Conservation (phyloP, 2,113 vertebrate species). For the Callopanchax toddi region DNA sequence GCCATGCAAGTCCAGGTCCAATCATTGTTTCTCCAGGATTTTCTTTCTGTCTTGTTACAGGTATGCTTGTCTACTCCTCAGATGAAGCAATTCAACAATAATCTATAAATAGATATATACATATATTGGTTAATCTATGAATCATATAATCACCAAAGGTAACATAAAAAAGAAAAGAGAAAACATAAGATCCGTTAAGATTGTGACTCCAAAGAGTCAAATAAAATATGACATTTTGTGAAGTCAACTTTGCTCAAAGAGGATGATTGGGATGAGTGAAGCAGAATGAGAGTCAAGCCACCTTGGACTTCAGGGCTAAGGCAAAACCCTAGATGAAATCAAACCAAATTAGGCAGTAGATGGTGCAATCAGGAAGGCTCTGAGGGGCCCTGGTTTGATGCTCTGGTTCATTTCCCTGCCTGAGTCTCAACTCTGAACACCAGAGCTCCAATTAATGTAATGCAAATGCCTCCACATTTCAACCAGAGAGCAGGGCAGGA, state of each 20-base stretch:
- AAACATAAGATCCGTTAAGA: background rate
- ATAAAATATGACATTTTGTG: background rate
- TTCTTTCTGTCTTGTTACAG: no score
- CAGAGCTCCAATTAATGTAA: slow-evolving; percentile 74
- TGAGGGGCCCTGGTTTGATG: slow-evolving; percentile 48
- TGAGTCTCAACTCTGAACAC: slow-evolving; percentile 35
- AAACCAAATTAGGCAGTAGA: slow-evolving; percentile 51
- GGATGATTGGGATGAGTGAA: slow-evolving; percentile 1
- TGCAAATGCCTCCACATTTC: slow-evolving; percentile 62
- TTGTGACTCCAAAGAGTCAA: background rate
- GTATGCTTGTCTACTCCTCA: no score
- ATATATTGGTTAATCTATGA: no score
- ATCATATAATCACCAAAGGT: background rate
- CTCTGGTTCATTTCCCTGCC: slow-evolving; percentile 42
- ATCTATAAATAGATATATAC: no score
- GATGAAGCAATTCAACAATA: no score
- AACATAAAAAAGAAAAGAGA: background rate
- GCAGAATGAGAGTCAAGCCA: slow-evolving; percentile 15
- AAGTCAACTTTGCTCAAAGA: slow-evolving; percentile 3
- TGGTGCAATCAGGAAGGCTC: slow-evolving; percentile 30
- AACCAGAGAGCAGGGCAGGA: slow-evolving; percentile 58
- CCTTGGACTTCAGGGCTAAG: slow-evolving; percentile 26
- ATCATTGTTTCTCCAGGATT: no score
- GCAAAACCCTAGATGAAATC: slow-evolving; percentile 29
- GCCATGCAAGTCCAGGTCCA: no score